These are phyloP conservation scores for Trachelus stipa DNA, from an alignment of 2,888 invertebrate species.

Conservation along the genomic window DNA sequence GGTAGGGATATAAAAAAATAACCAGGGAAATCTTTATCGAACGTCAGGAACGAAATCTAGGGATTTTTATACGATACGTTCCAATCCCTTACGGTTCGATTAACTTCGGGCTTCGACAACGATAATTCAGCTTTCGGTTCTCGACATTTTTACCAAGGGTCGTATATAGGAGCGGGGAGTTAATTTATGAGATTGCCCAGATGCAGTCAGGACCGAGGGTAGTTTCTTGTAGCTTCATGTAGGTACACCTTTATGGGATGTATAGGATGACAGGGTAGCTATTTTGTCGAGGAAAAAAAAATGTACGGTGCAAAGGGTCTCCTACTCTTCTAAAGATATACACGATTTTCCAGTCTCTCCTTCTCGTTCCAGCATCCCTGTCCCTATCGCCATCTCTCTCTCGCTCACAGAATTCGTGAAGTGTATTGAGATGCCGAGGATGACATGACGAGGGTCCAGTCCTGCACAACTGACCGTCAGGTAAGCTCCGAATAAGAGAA, in stretches of 20 bases:
- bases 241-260: conserved; percentile 16
- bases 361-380: conserved; percentile 15
- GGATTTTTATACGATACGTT: no score
- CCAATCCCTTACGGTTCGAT: no score
- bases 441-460: conserved; percentile 64
- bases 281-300: conserved; percentile 54
- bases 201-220: conserved; percentile 37
- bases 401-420: conserved; percentile 9
- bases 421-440: conserved; percentile 58
- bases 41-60: no score
- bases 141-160: conserved; percentile 3
- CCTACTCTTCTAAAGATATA: neutral
- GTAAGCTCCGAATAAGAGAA: conserved; percentile 36
- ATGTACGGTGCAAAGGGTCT: conserved; percentile 42
- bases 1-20: no score
- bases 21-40: no score
- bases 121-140: no score
- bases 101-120: no score
- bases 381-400: neutral
- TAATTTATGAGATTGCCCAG: conserved; percentile 54
- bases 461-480: conserved; percentile 54
- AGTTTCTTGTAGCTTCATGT: conserved; percentile 33
- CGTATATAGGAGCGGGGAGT: conserved; percentile 17
- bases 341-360: conserved; percentile 9
- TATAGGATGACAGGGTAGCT: conserved; percentile 24